These are phyloP conservation scores for Ascaphus truei DNA, from an alignment of 2,113 vertebrate genomes.

Conservation along the genomic window DNA sequence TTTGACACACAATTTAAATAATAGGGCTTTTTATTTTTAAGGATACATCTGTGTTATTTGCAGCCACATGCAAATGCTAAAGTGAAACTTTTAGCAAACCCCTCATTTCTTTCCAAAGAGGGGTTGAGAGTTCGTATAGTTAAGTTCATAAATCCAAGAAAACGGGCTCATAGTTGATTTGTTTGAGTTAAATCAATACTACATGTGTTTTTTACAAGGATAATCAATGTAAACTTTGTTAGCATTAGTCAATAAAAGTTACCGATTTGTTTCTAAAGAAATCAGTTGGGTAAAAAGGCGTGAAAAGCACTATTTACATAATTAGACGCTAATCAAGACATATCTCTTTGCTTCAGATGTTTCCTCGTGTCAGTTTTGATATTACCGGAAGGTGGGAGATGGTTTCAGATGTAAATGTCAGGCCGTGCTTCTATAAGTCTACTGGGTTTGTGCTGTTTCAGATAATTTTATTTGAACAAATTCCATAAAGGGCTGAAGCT, in stretches of 20 bases:
- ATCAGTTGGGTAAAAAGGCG: constrained; percentile 21
- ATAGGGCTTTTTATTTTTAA: no score
- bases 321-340: constrained; percentile 19
- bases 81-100: no score
- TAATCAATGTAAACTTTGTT: background rate
- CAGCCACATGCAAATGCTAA: no score
- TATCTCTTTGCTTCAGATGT: constrained; percentile 8
- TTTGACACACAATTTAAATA: no score
- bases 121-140: no score
- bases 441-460: constrained; percentile 47
- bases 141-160: no score
- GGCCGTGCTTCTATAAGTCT: constrained; percentile 51
- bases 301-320: constrained; percentile 42
- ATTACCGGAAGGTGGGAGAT: constrained; percentile 37
- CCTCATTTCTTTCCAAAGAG: no score
- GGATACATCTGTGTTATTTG: no score
- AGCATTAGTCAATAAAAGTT: background rate
- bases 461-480: constrained; percentile 58
- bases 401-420: constrained; percentile 22
- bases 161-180: background rate
- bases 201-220: accelerated
- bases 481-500: constrained; percentile 44
- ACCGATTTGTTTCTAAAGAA: background rate
- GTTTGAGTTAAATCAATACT: background rate
- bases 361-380: constrained; percentile 46